Percentiles rank a stretch among this genome's conserved stretches.
Evolutionary conservation across 1,140 invertebrate genomes (phyloP).

Genomic region (Ceratosolen solmsi): DNA sequence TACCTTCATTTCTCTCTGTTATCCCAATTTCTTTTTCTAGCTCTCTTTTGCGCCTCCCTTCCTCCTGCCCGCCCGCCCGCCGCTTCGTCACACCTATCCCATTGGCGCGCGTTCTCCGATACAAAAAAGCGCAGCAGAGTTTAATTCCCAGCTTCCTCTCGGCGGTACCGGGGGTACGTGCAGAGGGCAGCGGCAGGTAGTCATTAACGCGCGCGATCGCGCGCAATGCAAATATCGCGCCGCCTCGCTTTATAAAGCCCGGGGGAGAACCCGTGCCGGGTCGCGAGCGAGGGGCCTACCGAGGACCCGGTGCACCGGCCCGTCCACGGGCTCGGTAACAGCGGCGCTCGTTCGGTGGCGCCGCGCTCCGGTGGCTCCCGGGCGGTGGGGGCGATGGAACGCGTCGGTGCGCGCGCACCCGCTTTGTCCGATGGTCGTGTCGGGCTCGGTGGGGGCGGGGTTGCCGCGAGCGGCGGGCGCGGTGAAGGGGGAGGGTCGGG

Average conservation of each 20-base stretch:
- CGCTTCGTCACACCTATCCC: not conserved
- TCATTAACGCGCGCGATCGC: not conserved
- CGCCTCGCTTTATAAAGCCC: too few species aligned
- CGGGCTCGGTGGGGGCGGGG: constrained; percentile 55
- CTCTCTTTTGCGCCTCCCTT: not conserved
- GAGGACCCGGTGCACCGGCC: too few species aligned
- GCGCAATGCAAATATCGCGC: not conserved
- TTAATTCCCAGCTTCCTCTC: constrained; percentile 27
- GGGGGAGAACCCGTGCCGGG: not conserved
- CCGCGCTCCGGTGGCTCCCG: not conserved
- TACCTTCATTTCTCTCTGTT: constrained; percentile 17
- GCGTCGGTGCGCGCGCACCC: constrained; percentile 70
- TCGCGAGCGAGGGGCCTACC: not conserved
- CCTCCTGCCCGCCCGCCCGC: not conserved
- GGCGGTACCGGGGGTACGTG: not conserved
- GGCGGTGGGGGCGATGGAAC: constrained; percentile 63
- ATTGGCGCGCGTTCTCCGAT: not conserved
- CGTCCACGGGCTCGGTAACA: not conserved
- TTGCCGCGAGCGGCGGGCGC: not conserved
- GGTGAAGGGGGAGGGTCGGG: constrained; percentile 51
- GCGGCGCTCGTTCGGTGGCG: not conserved
- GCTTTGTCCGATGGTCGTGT: constrained; percentile 67
- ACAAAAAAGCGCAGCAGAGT: not conserved
- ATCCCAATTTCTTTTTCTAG: not conserved
- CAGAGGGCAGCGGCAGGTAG: not conserved